These are phyloP conservation scores for Drosophila pseudoobscura DNA, from an alignment of 1,140 invertebrate genomes.

Conservation along the genomic window DNA sequence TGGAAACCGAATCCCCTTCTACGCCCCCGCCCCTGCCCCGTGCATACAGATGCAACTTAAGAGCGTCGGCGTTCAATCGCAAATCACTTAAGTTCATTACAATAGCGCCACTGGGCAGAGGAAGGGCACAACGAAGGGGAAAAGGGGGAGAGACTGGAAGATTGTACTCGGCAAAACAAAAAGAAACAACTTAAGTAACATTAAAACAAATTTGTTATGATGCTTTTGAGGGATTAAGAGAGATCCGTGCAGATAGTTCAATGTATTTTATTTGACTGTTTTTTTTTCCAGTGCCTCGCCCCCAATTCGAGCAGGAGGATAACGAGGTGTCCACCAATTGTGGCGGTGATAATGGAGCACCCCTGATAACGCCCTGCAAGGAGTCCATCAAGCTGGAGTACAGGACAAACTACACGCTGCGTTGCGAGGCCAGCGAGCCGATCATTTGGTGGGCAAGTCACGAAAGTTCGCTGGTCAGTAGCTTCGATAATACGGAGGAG, in stretches of 20 bases:
- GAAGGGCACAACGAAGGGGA: neutral
- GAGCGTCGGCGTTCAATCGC: constrained; percentile 4
- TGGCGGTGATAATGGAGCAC: constrained; percentile 67
- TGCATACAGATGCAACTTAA: no score
- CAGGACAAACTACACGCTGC: constrained; percentile 84
- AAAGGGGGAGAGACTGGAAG: neutral
- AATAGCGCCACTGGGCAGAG: constrained; percentile 40
- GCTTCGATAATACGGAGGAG: constrained; percentile 42
- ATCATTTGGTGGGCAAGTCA: constrained; percentile 84
- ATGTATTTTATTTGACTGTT: neutral
- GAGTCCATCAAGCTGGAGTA: constrained; percentile 84
- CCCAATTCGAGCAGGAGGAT: constrained; percentile 8
- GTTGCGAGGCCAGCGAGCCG: constrained; percentile 84
- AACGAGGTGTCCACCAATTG: constrained; percentile 35
- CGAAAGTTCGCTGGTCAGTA: neutral
- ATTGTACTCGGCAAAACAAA: constrained; percentile 11
- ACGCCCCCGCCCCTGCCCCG: no score
- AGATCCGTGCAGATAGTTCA: constrained; percentile 3
- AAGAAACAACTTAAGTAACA: neutral
- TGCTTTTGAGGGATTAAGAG: neutral
- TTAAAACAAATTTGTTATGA: constrained; percentile 16
- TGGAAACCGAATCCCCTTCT: neutral
- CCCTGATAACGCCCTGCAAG: constrained; percentile 83
- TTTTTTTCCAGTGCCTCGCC: constrained; percentile 43
- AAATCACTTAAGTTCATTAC: constrained; percentile 48